Base-by-base conservation (phyloP, 2,113 vertebrate species). In the Anarrhichthys ocellatus region DNA sequence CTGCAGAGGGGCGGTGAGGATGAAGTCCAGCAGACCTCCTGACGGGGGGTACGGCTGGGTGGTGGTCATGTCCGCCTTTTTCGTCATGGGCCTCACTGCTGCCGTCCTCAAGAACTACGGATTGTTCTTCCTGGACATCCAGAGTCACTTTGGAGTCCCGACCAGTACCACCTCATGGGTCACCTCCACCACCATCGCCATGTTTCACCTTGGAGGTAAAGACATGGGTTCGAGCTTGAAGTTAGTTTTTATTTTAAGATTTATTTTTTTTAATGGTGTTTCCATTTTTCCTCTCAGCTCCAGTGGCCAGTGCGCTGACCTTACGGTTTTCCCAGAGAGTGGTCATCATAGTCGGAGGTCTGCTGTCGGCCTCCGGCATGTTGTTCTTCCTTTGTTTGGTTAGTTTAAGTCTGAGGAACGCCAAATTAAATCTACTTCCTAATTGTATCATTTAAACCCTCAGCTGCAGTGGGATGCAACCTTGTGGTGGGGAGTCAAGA, bases 121-220 rank as follows among this genome's bases (percentile, higher is more conserved):
- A 50, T 71, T 96, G 40, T 96, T 96, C 87, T 96, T 96, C 88
- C 76, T 95, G 84, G 95, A 96, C 64, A 94, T 96, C 80, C 94
- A 96, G 79, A 85, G 83, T 17, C 93, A 96, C 75, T 96, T 95
- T 11, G 88, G 87, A 22, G 92, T 94, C 76, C 90, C 88, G 20
- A 87, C 90, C 86, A 96, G 95, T 89, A 95, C 93, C 36, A 93
- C 93, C 72, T 96, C 96, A 20, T 96, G 95, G 96, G 91, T 96
- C 84, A 94, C 92, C 9, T 94, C 96, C 71, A 85, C 93, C 36
- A 89, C 93, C 1, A 94, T 96, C 62, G 92, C 87, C 2, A 38
- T 93, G 80, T 95, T 96, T 91, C 95, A 96, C 80, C 76, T 96
- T 5, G 93, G 91, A 94, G 93, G 95, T 95, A 88, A 85, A 89